Evolutionary conservation across 2,113 vertebrate genomes (phyloP).

Genomic region (Ginglymostoma cirratum): DNA sequence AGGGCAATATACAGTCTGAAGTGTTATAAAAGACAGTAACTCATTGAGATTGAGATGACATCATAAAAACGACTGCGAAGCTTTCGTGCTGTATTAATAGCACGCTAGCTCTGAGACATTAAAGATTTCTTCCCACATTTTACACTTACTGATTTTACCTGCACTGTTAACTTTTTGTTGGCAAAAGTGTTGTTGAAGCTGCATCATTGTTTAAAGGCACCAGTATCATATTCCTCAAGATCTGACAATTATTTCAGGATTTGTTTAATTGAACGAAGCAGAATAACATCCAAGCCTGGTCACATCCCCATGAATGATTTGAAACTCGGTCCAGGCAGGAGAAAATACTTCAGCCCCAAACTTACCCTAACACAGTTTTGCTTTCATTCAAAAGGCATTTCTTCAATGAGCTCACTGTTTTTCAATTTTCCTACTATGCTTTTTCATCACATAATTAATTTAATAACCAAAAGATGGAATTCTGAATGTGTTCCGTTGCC

Average conservation of each 20-base stretch:
- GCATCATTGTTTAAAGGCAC: not conserved
- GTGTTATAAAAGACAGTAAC: not conserved
- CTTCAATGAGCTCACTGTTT: not conserved
- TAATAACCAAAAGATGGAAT: not conserved
- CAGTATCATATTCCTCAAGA: not conserved
- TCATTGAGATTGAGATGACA: slow-evolving; percentile 32
- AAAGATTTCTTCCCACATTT: slow-evolving; percentile 5
- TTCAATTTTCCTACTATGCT: not conserved
- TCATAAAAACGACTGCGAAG: not conserved
- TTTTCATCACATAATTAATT: not conserved
- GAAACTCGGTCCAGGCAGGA: not conserved
- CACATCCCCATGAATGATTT: not conserved
- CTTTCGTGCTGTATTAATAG: slow-evolving; percentile 30
- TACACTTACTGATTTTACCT: slow-evolving; percentile 23
- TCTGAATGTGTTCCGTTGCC: not conserved
- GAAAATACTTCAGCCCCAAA: not conserved
- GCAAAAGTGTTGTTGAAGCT: not conserved
- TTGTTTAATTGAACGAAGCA: not conserved
- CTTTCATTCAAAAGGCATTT: not conserved
- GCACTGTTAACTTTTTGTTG: not conserved
- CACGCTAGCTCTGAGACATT: slow-evolving; percentile 7
- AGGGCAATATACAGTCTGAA: not conserved
- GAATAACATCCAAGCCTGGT: not conserved
- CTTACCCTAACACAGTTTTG: not conserved
- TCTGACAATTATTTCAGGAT: not conserved